These are phyloP conservation scores for Calonectris borealis DNA, from an alignment of 2,113 vertebrate species.

Conservation along the genomic window DNA sequence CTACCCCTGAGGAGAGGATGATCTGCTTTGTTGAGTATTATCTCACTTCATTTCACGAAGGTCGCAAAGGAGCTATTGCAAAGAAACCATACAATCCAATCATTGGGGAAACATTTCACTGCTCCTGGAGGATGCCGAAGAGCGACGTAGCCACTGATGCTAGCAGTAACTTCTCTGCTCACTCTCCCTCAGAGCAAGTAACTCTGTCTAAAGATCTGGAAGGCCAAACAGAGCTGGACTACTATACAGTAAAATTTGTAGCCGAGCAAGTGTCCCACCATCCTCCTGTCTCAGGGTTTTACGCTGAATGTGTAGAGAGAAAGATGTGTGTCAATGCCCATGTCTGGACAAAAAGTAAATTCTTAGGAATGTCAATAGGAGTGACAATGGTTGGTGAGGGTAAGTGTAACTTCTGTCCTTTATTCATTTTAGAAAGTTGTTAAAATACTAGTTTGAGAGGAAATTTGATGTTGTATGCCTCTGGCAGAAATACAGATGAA, in stretches of 20 bases:
- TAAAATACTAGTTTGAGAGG: not conserved
- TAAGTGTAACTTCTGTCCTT: slow-evolving; percentile 61
- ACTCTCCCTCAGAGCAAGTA: slow-evolving; percentile 30
- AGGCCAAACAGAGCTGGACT: slow-evolving; percentile 66
- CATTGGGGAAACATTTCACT: slow-evolving; percentile 96
- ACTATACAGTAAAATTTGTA: slow-evolving; percentile 88
- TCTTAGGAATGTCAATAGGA: slow-evolving; percentile 98
- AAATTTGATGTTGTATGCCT: not conserved
- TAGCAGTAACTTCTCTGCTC: slow-evolving; percentile 20
- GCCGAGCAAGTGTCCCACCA: slow-evolving; percentile 98
- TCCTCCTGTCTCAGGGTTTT: slow-evolving; percentile 97
- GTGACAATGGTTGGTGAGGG: slow-evolving; percentile 98
- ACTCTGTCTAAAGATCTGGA: slow-evolving; percentile 49
- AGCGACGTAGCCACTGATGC: not conserved
- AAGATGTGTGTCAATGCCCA: slow-evolving; percentile 95
- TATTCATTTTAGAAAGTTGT: not conserved
- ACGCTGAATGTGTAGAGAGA: slow-evolving; percentile 92
- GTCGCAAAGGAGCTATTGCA: slow-evolving; percentile 95
- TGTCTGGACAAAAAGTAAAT: slow-evolving; percentile 99
- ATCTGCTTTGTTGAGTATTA: slow-evolving; percentile 97
- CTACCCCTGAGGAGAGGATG: slow-evolving; percentile 90
- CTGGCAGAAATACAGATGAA: not conserved
- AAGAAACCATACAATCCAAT: slow-evolving; percentile 99
- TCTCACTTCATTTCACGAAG: slow-evolving; percentile 98
- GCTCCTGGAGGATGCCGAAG: slow-evolving; percentile 90